These are phyloP conservation scores for Nysson spinosus DNA, from an alignment of 2,888 invertebrate species.

Conservation along the genomic window DNA sequence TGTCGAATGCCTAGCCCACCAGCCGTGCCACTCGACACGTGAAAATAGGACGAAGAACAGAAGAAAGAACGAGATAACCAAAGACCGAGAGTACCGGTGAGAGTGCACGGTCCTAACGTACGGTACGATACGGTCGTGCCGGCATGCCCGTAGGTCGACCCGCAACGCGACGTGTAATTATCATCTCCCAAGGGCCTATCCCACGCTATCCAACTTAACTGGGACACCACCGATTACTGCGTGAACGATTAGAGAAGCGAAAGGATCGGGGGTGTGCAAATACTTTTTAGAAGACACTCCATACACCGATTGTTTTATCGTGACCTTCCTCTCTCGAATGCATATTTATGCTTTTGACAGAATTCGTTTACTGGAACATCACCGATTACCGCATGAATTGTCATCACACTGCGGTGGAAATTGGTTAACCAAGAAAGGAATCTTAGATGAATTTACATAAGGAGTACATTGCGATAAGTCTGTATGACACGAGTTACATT, in stretches of 20 bases:
- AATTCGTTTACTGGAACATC: too few species aligned
- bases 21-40: conserved; percentile 22
- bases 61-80: conserved; percentile 32
- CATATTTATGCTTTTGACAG: too few species aligned
- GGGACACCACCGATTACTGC: conserved; percentile 68
- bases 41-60: conserved; percentile 19
- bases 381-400: too few species aligned
- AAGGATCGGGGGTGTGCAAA: conserved; percentile 26
- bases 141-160: conserved; percentile 62
- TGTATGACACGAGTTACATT: background rate
- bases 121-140: conserved; percentile 62
- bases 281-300: too few species aligned
- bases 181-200: conserved; percentile 74
- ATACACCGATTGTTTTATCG: too few species aligned
- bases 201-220: conserved; percentile 71
- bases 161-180: conserved; percentile 71
- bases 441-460: too few species aligned
- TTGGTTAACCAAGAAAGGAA: too few species aligned
- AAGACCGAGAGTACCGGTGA: conserved; percentile 59
- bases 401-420: too few species aligned
- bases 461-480: too few species aligned
- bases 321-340: too few species aligned
- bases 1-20: conserved; percentile 38
- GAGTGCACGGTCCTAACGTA: conserved; percentile 60
- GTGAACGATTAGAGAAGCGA: conserved; percentile 61